phyloP scores from a whole-genome alignment of 2,113 vertebrate genomes.

The Rhynchopsitta pachyrhyncha region DNA sequence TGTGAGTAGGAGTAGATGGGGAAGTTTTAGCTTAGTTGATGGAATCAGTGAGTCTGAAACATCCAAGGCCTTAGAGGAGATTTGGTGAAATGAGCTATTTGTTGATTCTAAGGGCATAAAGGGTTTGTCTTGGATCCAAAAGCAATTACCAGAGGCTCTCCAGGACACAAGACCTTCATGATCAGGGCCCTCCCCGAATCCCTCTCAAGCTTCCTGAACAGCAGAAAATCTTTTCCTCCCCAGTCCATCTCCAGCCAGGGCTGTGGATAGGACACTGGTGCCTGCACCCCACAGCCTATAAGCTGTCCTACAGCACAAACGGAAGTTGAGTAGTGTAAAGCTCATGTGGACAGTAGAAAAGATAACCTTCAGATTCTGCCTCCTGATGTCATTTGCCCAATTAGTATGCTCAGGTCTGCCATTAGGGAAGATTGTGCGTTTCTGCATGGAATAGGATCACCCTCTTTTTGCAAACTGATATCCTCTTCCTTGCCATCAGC shows the following conservation, averaged over 20 bases:
- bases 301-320: accelerated
- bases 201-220: background rate
- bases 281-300: background rate
- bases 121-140: background rate
- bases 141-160: background rate
- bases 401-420: background rate
- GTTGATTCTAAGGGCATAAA: background rate
- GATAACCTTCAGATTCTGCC: background rate
- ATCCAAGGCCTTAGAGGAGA: background rate
- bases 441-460: background rate
- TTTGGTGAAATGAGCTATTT: background rate
- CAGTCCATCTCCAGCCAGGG: background rate
- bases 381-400: background rate
- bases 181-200: background rate
- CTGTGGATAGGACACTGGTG: background rate
- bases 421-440: background rate
- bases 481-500: background rate
- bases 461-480: background rate
- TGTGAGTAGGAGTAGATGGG: background rate
- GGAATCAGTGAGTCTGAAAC: background rate
- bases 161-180: background rate
- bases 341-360: background rate
- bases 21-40: background rate
- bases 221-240: background rate
- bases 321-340: background rate